A percentile compares a stretch with the other conserved stretches of the same genome.
Evolutionary conservation across 2,888 invertebrate species (phyloP).

Genomic region (Drosophila flavopinicola): DNA sequence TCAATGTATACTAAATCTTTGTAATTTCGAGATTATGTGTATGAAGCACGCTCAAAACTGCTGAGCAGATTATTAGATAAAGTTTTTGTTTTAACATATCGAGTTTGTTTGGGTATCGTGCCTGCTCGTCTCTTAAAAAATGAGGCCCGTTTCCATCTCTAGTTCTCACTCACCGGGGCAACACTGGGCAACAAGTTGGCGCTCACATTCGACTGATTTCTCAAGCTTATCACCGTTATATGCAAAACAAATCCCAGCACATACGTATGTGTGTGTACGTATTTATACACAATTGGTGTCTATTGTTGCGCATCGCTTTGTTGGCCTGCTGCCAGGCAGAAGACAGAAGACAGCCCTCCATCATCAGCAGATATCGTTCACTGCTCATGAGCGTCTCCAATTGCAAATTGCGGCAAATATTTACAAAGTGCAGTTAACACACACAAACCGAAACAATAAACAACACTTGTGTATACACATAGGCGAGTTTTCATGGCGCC

Average conservation of each 20-base stretch:
- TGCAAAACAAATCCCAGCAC: slow-evolving; percentile 6
- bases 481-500: slow-evolving; percentile 5
- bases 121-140: too few species aligned
- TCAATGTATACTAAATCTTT: too few species aligned
- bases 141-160: too few species aligned
- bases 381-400: slow-evolving; percentile 28
- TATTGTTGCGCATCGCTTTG: slow-evolving; percentile 55
- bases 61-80: too few species aligned
- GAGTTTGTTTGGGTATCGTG: too few species aligned
- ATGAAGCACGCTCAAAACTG: too few species aligned
- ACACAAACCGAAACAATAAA: slow-evolving; percentile 7
- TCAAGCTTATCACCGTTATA: slow-evolving; percentile 31
- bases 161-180: slow-evolving; percentile 11
- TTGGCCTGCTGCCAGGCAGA: slow-evolving; percentile 44
- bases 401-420: slow-evolving; percentile 31
- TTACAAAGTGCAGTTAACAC: slow-evolving; percentile 39
- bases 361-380: not conserved
- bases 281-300: slow-evolving; percentile 32
- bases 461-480: not conserved
- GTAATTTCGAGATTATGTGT: too few species aligned
- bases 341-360: slow-evolving; percentile 1
- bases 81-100: too few species aligned
- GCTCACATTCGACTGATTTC: slow-evolving; percentile 29
- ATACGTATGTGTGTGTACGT: not conserved
- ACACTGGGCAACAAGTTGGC: slow-evolving; percentile 48